These are phyloP conservation scores for Lasiommata megera DNA, from an alignment of 2,888 invertebrate species.

Conservation along the genomic window DNA sequence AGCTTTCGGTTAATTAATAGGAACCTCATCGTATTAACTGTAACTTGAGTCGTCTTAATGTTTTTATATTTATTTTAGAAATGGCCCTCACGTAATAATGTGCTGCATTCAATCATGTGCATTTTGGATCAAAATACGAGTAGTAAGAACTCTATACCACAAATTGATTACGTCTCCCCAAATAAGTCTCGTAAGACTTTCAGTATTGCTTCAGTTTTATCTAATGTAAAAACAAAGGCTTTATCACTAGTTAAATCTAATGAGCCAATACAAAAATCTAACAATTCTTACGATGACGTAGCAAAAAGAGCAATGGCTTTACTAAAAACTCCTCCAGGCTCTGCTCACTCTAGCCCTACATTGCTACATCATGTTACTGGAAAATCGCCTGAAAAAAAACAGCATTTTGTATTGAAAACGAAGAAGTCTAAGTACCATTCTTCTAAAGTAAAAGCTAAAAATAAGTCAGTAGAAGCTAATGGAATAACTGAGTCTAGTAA, in stretches of 20 bases:
- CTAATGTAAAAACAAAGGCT: conserved; percentile 78
- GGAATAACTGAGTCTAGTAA: conserved; percentile 27
- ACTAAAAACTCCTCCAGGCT: conserved; percentile 60
- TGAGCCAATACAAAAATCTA: conserved; percentile 47
- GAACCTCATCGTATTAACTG: no score
- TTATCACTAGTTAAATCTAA: conserved; percentile 72
- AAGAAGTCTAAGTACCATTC: conserved; percentile 18
- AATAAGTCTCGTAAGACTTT: conserved; percentile 47
- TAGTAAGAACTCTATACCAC: conserved; percentile 36
- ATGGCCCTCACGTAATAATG: conserved; percentile 68
- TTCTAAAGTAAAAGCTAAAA: conserved; percentile 16
- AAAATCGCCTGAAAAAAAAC: conserved; percentile 28
- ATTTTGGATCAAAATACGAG: conserved; percentile 63
- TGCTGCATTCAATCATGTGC: conserved; percentile 66
- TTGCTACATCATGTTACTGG: conserved; percentile 27
- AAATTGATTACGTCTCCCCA: conserved; percentile 55
- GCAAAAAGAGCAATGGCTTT: conserved; percentile 55
- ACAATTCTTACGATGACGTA: conserved; percentile 49
- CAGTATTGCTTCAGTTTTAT: conserved; percentile 69
- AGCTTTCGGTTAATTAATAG: no score
- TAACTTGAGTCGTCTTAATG: no score
- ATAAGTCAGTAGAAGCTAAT: conserved; percentile 20
- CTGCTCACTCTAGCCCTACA: conserved; percentile 49
- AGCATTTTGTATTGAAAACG: conserved; percentile 12
- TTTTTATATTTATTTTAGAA: conserved; percentile 66